Percentiles rank a stretch among this genome's conserved stretches.
Conservation (phyloP, 2,113 vertebrate genomes). For the Suricata suricatta region DNA sequence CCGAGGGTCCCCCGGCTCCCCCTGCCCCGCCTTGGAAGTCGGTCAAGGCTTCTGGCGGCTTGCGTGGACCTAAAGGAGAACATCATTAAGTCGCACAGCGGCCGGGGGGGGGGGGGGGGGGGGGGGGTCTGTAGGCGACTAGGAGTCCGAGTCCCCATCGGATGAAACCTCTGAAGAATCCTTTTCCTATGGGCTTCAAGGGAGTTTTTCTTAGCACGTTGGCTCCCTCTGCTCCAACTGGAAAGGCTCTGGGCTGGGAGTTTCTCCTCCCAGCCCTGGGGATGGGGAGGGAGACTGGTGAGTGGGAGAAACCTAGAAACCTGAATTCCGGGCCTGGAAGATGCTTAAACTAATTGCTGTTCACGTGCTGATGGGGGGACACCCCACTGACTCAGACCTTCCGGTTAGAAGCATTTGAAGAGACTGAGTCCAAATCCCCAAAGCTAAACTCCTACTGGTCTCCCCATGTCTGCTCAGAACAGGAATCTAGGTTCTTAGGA, state of each 20-base stretch:
- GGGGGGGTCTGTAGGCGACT: neutral
- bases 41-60: neutral
- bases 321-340: neutral
- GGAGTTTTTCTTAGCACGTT: neutral
- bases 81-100: neutral
- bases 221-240: neutral
- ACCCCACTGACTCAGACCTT: conserved; percentile 36
- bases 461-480: conserved; percentile 29
- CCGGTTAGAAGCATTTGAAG: neutral
- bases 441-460: conserved; percentile 10
- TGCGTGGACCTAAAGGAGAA: neutral
- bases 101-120: neutral
- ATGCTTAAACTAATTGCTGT: neutral
- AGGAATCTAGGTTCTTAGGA: neutral
- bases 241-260: neutral
- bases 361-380: neutral
- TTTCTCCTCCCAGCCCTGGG: neutral
- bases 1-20: neutral
- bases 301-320: neutral
- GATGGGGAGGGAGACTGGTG: neutral
- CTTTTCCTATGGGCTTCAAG: neutral
- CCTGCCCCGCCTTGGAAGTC: neutral
- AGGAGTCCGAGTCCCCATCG: neutral
- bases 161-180: neutral
- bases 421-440: neutral